phyloP scores from a whole-genome alignment of 2,888 invertebrate species.

The Dryobotodes eremita region DNA sequence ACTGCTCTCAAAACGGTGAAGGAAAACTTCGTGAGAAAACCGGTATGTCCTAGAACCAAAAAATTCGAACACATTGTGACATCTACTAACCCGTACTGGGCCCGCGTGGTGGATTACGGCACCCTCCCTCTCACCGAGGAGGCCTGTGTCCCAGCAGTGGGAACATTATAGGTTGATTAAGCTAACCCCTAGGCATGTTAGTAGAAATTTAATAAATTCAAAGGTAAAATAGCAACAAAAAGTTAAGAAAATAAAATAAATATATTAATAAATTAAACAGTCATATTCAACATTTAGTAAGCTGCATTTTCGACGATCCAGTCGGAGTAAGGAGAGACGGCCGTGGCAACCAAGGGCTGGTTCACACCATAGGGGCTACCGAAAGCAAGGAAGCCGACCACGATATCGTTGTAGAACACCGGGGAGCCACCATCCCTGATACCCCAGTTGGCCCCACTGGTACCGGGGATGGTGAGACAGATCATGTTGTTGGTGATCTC shows the following conservation, averaged over 20 bases:
- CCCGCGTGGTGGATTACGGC: no score
- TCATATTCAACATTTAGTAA: conserved; percentile 13
- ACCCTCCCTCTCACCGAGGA: no score
- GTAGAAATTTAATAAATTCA: neutral
- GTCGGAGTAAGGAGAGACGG: conserved; percentile 36
- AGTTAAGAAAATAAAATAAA: conserved; percentile 1
- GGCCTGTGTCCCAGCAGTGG: no score
- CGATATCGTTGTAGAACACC: conserved; percentile 75
- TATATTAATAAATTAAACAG: conserved; percentile 20
- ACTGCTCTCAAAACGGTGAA: no score
- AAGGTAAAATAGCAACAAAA: conserved; percentile 14
- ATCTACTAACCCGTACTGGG: no score
- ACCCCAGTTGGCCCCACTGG: conserved; percentile 68
- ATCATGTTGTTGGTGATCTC: conserved; percentile 75
- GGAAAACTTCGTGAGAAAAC: no score
- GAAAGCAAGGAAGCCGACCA: conserved; percentile 73
- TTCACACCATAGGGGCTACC: conserved; percentile 34
- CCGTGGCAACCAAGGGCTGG: conserved; percentile 40
- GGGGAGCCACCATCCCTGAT: conserved; percentile 85
- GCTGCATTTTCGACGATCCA: conserved; percentile 47
- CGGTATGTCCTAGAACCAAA: no score
- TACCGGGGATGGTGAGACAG: conserved; percentile 72
- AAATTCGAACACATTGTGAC: no score
- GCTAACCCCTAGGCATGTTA: neutral
- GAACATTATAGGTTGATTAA: no score